Evolutionary conservation across 1,140 invertebrate genomes (phyloP).

Genomic region (Coelopa frigida): DNA sequence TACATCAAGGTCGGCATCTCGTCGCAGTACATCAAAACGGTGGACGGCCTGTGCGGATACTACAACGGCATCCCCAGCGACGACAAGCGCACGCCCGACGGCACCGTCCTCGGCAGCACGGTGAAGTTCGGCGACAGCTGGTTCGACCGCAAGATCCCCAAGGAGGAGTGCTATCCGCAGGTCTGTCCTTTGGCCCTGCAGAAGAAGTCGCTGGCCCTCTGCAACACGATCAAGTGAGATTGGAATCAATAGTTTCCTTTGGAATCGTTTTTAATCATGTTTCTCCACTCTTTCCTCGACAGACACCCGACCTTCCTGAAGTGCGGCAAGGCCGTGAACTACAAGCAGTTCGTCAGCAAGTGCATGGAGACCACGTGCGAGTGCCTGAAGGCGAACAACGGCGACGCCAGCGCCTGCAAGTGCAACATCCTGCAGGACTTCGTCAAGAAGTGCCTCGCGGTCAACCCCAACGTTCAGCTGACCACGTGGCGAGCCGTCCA

Average conservation of each 20-base stretch:
- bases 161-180: conserved; percentile 50
- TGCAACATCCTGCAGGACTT: conserved; percentile 62
- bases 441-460: conserved; percentile 62
- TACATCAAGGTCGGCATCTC: conserved; percentile 66
- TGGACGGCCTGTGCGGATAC: conserved; percentile 73
- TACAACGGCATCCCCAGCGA: conserved; percentile 59
- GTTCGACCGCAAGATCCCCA: conserved; percentile 50
- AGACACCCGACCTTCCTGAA: conserved; percentile 52
- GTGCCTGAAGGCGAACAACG: conserved; percentile 50
- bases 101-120: conserved; percentile 52
- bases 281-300: conserved; percentile 41
- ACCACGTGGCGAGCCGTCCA: conserved; percentile 61
- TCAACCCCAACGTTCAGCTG: conserved; percentile 54
- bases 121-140: conserved; percentile 69
- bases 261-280: background rate
- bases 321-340: conserved; percentile 54
- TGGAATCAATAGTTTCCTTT: background rate
- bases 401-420: conserved; percentile 52
- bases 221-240: conserved; percentile 49
- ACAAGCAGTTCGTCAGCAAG: conserved; percentile 59
- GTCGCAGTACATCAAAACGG: conserved; percentile 51
- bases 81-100: conserved; percentile 64
- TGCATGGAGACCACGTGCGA: conserved; percentile 68
- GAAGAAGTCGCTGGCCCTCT: conserved; percentile 56
- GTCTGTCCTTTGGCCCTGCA: conserved; percentile 53